Evolutionary conservation across 2,797 vertebrate genomes (phyloP), one percentile per base, ranked within the genome.

Genomic region (Mareca penelope): DNA sequence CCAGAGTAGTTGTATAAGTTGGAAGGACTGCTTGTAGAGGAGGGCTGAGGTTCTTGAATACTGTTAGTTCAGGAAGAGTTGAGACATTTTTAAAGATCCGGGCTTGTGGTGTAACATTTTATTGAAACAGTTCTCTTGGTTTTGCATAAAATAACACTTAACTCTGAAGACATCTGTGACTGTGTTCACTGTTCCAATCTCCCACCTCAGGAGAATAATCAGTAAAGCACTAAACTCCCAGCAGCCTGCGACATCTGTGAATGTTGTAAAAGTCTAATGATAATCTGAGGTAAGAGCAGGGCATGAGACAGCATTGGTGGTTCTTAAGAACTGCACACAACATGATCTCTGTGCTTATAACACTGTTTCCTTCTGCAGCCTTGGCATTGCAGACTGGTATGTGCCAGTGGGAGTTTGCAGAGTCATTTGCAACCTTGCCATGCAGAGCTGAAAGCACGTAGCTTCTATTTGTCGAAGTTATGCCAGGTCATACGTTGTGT

Each of bases 301-400:
- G 46, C 40, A 57, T 1, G 1, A 5, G 33, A 12, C 17, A 17
- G 37, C 12, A 15, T 4, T 84, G 52, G 26, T 84, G 64, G 35
- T 61, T 80, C 61, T 40, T 3, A 15, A 67, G 61, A 31, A 14
- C 46, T 53, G 29, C 33, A 26, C 26, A 13, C 48, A 37, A 0
- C 68, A 8, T 57, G 44, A 39, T 12, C 29, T 57, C 71, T 29
- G 55, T n/a, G 46, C 29, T 59, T 75, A 39, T 53, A 48, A 29
- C 57, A 35, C 35, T 2, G 1, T n/a, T 44, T 40, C n/a, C 28
- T 72, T 76, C 23, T 67, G 60, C n/a, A 93, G 35, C 71, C 1
- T 1, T 37, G 28, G 12, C 39, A 10, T 52, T 48, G 6, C 0
- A 0, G 55, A 8, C 59, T 71, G 6, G 8, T 24, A 14, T 82